Evolutionary conservation across 2,113 vertebrate genomes (phyloP).

Genomic region (Microtus pennsylvanicus): DNA sequence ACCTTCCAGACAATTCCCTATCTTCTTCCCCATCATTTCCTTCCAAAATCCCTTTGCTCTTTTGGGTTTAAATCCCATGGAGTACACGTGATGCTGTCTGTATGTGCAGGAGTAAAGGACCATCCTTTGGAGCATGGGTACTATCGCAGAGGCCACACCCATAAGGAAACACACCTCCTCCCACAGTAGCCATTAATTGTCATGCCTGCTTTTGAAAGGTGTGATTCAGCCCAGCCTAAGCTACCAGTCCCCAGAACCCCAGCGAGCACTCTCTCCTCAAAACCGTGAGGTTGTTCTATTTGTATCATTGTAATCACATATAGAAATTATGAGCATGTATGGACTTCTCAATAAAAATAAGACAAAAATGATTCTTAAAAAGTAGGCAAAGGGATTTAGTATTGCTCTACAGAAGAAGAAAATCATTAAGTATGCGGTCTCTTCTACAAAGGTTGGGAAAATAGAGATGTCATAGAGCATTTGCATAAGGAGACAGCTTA

Average conservation of each 20-base stretch:
- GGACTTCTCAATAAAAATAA: not conserved
- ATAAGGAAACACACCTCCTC: not conserved
- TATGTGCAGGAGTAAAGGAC: not conserved
- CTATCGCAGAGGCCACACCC: not conserved
- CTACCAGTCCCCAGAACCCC: not conserved
- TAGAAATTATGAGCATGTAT: not conserved
- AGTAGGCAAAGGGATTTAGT: not conserved
- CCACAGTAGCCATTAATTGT: not conserved
- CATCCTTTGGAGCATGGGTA: not conserved
- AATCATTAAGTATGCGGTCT: not conserved
- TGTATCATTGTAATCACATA: not conserved
- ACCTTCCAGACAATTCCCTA: not conserved
- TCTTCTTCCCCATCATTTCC: not conserved
- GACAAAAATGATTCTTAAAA: not conserved
- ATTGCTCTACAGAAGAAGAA: slow-evolving; percentile 23
- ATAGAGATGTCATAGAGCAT: not conserved
- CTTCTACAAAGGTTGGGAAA: not conserved
- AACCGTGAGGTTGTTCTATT: not conserved
- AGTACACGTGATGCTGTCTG: not conserved
- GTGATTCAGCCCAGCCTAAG: not conserved
- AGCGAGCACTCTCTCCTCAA: not conserved
- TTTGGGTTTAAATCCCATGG: not conserved
- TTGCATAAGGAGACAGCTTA: not conserved
- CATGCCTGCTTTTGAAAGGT: not conserved
- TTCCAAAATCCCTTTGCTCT: not conserved